Evolutionary conservation across 2,797 vertebrate species (phyloP).

Genomic region (Picus viridis): DNA sequence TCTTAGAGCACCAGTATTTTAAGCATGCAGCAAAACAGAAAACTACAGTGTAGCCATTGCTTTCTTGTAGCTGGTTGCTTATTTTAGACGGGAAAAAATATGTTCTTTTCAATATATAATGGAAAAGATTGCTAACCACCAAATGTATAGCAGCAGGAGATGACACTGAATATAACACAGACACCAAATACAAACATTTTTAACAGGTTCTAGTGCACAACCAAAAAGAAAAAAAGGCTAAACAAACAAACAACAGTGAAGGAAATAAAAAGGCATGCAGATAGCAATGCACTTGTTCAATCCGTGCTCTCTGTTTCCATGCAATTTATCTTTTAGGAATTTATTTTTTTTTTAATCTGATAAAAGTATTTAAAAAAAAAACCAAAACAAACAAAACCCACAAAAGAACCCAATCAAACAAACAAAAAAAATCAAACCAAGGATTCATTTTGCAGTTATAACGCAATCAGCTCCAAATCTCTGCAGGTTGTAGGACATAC

Average conservation of each 20-base stretch:
- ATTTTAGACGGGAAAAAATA: slow-evolving; percentile 49
- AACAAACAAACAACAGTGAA: not conserved
- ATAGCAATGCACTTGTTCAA: not conserved
- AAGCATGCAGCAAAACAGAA: slow-evolving; percentile 20
- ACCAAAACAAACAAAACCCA: too few relatives aligned
- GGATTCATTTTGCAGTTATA: not conserved
- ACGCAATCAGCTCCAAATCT: slow-evolving; percentile 20
- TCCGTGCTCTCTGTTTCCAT: not conserved
- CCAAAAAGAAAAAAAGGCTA: not conserved
- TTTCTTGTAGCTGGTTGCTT: slow-evolving; percentile 28
- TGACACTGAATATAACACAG: not conserved
- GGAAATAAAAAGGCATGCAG: not conserved
- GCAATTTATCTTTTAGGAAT: not conserved
- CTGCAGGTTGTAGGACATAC: slow-evolving; percentile 32
- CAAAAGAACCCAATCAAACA: too few relatives aligned
- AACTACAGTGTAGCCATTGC: slow-evolving; percentile 21
- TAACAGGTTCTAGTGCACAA: not conserved
- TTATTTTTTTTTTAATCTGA: not conserved
- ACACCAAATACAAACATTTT: slow-evolving; percentile 15
- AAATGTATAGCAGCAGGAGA: slow-evolving; percentile 44
- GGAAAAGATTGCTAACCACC: slow-evolving; percentile 37
- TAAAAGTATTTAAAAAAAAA: not conserved
- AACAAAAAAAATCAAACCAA: not conserved
- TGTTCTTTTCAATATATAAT: slow-evolving; percentile 43
- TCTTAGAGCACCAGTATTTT: not conserved